Conservation (phyloP, 2,797 vertebrate genomes). For the Pteronotus mesoamericanus region DNA sequence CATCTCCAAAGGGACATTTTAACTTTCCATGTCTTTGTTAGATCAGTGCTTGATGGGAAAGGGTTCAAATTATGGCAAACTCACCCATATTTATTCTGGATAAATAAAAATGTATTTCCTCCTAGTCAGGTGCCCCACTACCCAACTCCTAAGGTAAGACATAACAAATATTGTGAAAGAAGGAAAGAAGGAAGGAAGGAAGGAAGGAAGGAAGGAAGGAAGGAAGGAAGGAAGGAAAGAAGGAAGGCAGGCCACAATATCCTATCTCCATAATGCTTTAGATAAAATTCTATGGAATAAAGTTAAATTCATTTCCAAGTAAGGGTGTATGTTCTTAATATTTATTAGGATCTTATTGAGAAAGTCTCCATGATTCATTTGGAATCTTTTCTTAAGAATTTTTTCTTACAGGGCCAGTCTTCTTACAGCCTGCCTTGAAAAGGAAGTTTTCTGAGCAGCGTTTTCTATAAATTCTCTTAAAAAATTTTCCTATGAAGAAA, state of each 20-base stretch:
- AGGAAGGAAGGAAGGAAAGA: neutral
- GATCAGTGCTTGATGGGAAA: neutral
- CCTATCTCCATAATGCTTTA: neutral
- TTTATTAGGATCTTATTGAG: slow-evolving; percentile 35
- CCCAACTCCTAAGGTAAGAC: neutral
- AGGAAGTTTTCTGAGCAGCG: slow-evolving; percentile 57
- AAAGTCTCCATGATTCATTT: slow-evolving; percentile 56
- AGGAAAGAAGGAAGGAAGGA: neutral
- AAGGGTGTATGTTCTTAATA: neutral
- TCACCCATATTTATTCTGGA: neutral
- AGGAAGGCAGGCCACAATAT: neutral
- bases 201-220: neutral
- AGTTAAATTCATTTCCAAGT: neutral
- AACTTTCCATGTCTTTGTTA: neutral
- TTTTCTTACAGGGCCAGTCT: slow-evolving; percentile 17
- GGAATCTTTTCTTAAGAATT: slow-evolving; percentile 47
- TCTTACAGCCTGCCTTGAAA: slow-evolving; percentile 59
- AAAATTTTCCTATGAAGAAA: slow-evolving; percentile 67
- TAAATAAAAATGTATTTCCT: neutral
- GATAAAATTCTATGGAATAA: slow-evolving; percentile 27
- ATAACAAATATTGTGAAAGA: neutral
- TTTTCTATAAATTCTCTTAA: slow-evolving; percentile 70
- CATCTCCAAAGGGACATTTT: neutral
- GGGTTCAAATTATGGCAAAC: neutral
- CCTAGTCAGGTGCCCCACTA: neutral